Evolutionary conservation across 1,140 invertebrate species (phyloP).

Genomic region (Agrypnia vestita): DNA sequence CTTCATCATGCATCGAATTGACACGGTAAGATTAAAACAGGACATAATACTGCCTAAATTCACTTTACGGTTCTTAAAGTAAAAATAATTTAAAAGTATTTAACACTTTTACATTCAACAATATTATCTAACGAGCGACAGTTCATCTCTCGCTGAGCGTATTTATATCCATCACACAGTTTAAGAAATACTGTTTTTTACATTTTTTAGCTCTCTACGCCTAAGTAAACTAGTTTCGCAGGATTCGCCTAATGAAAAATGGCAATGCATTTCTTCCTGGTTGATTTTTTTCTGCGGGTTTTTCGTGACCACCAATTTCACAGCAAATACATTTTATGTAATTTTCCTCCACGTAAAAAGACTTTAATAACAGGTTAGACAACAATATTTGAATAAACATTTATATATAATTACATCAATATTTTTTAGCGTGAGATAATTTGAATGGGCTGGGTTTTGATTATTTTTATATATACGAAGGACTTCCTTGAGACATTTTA

Average conservation of each 20-base stretch:
- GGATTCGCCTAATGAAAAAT: conserved; percentile 34
- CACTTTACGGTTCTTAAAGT: too few relatives aligned
- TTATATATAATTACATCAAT: not conserved
- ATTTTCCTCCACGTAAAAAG: not conserved
- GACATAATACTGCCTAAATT: too few relatives aligned
- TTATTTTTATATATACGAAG: not conserved
- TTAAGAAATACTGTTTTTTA: not conserved
- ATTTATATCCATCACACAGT: not conserved
- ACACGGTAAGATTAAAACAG: too few relatives aligned
- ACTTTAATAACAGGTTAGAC: conserved; percentile 12
- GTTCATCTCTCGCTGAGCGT: too few relatives aligned
- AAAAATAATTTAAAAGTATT: too few relatives aligned
- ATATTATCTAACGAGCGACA: too few relatives aligned
- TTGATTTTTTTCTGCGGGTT: conserved; percentile 5
- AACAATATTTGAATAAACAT: conserved; percentile 27
- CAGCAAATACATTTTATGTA: conserved; percentile 10
- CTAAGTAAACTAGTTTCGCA: not conserved
- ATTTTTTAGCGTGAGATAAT: conserved; percentile 5
- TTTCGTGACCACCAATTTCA: conserved; percentile 24
- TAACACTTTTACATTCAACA: too few relatives aligned
- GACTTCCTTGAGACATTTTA: too few relatives aligned
- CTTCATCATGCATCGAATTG: too few relatives aligned
- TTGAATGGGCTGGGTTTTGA: not conserved
- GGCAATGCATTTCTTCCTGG: conserved; percentile 30
- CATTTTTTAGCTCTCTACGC: not conserved